Conservation (phyloP, 2,888 invertebrate genomes). For the Folsomia manolachei region DNA sequence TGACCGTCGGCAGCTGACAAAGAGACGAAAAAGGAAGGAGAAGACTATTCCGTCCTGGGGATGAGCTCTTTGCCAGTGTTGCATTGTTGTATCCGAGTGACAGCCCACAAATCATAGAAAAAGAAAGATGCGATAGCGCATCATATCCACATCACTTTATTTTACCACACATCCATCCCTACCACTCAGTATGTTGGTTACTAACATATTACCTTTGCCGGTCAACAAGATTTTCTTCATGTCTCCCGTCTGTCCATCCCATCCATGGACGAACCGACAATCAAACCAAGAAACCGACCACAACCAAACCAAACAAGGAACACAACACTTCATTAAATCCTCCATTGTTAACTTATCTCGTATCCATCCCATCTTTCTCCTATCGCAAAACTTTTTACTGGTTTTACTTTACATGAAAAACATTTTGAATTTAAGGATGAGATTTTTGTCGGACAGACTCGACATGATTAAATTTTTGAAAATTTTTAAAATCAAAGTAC, state of each 20-base stretch:
- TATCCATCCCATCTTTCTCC: background rate
- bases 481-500: background rate
- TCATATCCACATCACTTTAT: background rate
- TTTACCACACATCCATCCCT: no score
- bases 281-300: background rate
- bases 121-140: constrained; percentile 4
- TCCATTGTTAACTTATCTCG: background rate
- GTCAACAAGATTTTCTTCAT: background rate
- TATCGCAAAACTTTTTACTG: background rate
- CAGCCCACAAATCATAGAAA: constrained; percentile 9
- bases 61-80: background rate
- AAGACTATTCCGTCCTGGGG: background rate
- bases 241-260: background rate
- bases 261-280: background rate
- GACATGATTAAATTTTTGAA: background rate
- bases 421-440: no score
- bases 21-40: constrained; percentile 2
- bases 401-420: no score
- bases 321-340: constrained; percentile 5
- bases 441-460: no score
- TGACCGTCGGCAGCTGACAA: background rate
- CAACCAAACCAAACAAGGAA: constrained; percentile 4
- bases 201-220: no score
- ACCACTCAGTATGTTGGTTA: no score
- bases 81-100: background rate